Conservation (phyloP, 2,797 vertebrate genomes). For the Sarcoramphus papa region DNA sequence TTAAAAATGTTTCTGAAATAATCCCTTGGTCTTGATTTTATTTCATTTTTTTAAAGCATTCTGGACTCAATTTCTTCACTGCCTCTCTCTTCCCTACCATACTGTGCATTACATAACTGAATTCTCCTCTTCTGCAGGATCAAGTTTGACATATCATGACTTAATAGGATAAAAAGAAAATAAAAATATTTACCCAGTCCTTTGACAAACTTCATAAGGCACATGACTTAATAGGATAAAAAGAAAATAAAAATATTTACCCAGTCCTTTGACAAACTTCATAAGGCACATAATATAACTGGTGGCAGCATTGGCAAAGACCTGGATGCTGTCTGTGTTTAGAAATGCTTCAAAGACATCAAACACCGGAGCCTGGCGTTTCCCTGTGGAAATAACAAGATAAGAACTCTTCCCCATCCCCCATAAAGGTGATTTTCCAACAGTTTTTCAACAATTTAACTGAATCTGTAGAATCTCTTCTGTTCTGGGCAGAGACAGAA, state of each 20-base stretch:
- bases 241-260: conserved; percentile 67
- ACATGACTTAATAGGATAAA: conserved; percentile 73
- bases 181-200: conserved; percentile 83
- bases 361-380: conserved; percentile 92
- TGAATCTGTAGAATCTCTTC: not conserved
- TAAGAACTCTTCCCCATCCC: not conserved
- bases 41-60: not conserved
- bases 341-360: conserved; percentile 98
- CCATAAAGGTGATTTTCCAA: not conserved
- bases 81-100: not conserved
- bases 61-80: not conserved
- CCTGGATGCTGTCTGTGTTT: conserved; percentile 96
- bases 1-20: not conserved
- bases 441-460: not conserved
- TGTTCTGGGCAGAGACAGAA: not conserved
- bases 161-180: not conserved
- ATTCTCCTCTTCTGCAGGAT: not conserved
- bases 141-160: not conserved
- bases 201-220: conserved; percentile 99
- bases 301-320: conserved; percentile 95
- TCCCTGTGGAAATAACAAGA: conserved; percentile 75
- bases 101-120: not conserved
- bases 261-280: conserved; percentile 98
- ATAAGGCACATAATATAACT: conserved; percentile 99
- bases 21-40: not conserved